These are phyloP conservation scores for Calyptommatus sinebrachiatus DNA, from an alignment of 2,113 vertebrate species.

Conservation along the genomic window DNA sequence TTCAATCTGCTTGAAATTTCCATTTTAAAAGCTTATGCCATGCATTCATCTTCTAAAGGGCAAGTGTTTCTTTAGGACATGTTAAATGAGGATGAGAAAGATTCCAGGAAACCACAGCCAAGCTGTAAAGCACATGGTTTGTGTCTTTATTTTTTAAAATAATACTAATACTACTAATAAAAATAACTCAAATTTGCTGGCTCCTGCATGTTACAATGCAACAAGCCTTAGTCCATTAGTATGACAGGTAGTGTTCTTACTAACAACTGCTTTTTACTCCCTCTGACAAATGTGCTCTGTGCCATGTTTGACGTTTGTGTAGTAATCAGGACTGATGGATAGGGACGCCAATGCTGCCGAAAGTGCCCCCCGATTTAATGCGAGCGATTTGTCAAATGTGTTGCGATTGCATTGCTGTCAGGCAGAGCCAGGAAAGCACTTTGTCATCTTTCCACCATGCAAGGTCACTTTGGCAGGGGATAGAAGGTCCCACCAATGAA, in stretches of 20 bases:
- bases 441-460: slow-evolving; percentile 79
- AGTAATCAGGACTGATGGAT: slow-evolving; percentile 91
- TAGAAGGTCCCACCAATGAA: slow-evolving; percentile 62
- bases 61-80: slow-evolving; percentile 11
- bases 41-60: slow-evolving; percentile 23
- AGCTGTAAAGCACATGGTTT: slow-evolving; percentile 46
- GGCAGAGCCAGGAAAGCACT: slow-evolving; percentile 68
- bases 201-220: slow-evolving; percentile 56
- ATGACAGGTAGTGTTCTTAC: slow-evolving; percentile 78
- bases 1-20: background rate
- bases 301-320: slow-evolving; percentile 79
- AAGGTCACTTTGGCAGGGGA: slow-evolving; percentile 85
- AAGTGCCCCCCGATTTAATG: slow-evolving; percentile 83
- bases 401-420: slow-evolving; percentile 80
- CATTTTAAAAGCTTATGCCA: background rate
- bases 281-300: slow-evolving; percentile 80
- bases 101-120: slow-evolving; percentile 48
- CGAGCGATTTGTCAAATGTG: slow-evolving; percentile 79
- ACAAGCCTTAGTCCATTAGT: slow-evolving; percentile 71
- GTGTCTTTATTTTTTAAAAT: slow-evolving; percentile 34
- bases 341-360: slow-evolving; percentile 75
- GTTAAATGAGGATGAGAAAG: slow-evolving; percentile 15
- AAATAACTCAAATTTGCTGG: slow-evolving; percentile 44
- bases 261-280: slow-evolving; percentile 84
- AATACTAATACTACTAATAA: too few species aligned